phyloP scores from a whole-genome alignment of 2,888 invertebrate genomes.

The Caenorhabditis sp. region DNA sequence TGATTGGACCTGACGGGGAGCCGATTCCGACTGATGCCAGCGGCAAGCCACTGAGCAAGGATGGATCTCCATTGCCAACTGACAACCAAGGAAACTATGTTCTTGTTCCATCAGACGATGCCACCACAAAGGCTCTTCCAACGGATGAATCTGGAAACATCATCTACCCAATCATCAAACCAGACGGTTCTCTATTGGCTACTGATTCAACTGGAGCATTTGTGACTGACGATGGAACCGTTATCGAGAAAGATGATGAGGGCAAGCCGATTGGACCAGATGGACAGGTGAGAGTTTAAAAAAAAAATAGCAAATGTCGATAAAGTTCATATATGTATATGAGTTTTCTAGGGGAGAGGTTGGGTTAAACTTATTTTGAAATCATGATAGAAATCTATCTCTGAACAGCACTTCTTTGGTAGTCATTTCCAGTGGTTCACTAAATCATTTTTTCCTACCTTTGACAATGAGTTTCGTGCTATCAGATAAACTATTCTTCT shows the following conservation, averaged over 20 bases:
- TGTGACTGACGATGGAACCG: constrained; percentile 63
- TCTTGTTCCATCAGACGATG: constrained; percentile 42
- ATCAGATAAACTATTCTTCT: too few species aligned
- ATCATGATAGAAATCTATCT: too few species aligned
- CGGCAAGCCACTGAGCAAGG: constrained; percentile 57
- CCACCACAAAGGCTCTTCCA: constrained; percentile 43
- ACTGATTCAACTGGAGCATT: constrained; percentile 68
- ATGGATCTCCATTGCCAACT: constrained; percentile 60
- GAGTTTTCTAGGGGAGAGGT: too few species aligned
- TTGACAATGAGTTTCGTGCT: too few species aligned
- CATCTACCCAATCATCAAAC: constrained; percentile 63
- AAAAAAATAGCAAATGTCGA: too few species aligned
- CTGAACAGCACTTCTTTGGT: too few species aligned
- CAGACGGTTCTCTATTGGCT: constrained; percentile 50
- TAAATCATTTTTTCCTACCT: too few species aligned
- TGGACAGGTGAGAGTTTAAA: constrained; percentile 18
- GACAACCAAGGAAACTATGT: constrained; percentile 63
- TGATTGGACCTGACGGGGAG: constrained; percentile 58
- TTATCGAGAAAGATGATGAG: constrained; percentile 60
- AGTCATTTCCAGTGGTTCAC: too few species aligned
- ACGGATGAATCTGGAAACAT: constrained; percentile 71
- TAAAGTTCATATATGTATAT: too few species aligned
- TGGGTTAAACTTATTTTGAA: too few species aligned
- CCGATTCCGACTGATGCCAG: constrained; percentile 62
- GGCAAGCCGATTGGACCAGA: constrained; percentile 49